phyloP scores from a whole-genome alignment of 2,888 invertebrate species.

The Rhagophthalmus giganteus region DNA sequence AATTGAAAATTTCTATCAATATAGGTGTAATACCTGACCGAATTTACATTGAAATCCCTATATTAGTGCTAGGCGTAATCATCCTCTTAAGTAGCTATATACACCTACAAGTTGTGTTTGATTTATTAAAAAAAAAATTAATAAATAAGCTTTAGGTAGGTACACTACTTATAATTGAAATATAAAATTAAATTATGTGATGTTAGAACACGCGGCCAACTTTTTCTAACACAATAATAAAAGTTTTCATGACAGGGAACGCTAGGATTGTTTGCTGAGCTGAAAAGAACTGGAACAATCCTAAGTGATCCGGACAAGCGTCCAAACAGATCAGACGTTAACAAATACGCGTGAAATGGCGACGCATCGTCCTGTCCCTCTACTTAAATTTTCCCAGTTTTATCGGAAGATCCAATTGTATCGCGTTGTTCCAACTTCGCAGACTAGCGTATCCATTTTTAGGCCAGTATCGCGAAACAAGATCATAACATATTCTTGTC shows the following conservation, averaged over 20 bases:
- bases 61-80: too few relatives aligned
- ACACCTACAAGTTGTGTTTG: too few relatives aligned
- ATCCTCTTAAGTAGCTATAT: too few relatives aligned
- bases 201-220: slow-evolving; percentile 19
- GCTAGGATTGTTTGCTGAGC: slow-evolving; percentile 34
- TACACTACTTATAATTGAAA: too few relatives aligned
- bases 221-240: slow-evolving; percentile 24
- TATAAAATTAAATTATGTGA: too few relatives aligned
- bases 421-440: not conserved
- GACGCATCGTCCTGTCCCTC: slow-evolving; percentile 28
- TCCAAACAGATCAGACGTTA: slow-evolving; percentile 42
- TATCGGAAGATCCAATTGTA: slow-evolving; percentile 13
- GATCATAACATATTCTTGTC: slow-evolving; percentile 4
- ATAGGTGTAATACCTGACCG: too few relatives aligned
- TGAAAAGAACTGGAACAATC: slow-evolving; percentile 30
- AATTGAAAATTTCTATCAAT: too few relatives aligned
- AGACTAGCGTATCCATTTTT: not conserved
- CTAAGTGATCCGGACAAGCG: slow-evolving; percentile 42
- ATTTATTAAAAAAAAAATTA: too few relatives aligned
- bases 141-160: too few relatives aligned
- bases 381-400: slow-evolving; percentile 18
- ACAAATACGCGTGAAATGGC: slow-evolving; percentile 44
- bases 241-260: slow-evolving; percentile 26
- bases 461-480: slow-evolving; percentile 1
- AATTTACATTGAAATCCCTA: too few relatives aligned